A percentile compares a stretch with the other conserved stretches of the same genome.
phyloP scores from a whole-genome alignment of 2,797 vertebrate genomes.

The Thamnophis elegans region DNA sequence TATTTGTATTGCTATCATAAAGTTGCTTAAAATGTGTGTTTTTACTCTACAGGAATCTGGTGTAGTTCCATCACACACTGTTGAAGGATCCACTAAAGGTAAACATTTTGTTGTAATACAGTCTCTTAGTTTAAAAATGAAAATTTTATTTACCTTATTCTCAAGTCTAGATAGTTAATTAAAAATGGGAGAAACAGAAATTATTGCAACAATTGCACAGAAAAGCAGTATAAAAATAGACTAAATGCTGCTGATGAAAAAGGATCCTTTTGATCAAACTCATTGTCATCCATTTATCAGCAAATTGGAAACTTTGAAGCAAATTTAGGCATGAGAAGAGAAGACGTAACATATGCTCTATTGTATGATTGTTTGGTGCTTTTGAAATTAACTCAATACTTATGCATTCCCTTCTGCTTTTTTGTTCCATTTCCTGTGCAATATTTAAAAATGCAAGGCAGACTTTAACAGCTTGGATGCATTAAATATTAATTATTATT shows the following conservation, averaged over 20 bases:
- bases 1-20: neutral
- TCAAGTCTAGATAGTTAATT: neutral
- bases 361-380: neutral
- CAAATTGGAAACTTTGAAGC: neutral
- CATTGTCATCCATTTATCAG: neutral
- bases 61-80: neutral
- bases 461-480: neutral
- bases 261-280: neutral
- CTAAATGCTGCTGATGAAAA: neutral
- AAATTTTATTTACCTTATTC: neutral
- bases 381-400: neutral
- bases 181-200: neutral
- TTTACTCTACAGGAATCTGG: slow-evolving; percentile 15
- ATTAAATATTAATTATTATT: neutral
- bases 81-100: slow-evolving; percentile 45
- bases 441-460: neutral
- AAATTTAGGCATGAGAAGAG: neutral
- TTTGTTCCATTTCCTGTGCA: neutral
- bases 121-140: neutral
- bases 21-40: neutral
- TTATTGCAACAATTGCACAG: neutral
- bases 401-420: neutral
- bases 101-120: slow-evolving; percentile 19
- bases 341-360: neutral
- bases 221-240: neutral